phyloP scores from a whole-genome alignment of 2,113 vertebrate species.

The Plecotus auritus region DNA sequence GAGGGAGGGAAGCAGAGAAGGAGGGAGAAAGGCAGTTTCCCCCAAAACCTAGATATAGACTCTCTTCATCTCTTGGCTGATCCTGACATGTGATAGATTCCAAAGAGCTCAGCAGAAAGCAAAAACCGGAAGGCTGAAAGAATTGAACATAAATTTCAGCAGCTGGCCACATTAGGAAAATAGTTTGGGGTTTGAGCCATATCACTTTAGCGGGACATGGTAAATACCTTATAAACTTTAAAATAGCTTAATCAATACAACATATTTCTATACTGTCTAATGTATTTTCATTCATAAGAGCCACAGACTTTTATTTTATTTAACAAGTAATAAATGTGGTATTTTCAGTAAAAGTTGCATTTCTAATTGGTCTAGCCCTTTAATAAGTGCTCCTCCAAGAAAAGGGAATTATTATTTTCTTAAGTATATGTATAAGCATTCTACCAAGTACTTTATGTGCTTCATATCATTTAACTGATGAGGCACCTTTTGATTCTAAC shows the following conservation, averaged over 20 bases:
- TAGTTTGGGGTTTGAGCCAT: not conserved
- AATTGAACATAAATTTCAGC: not conserved
- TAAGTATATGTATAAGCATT: not conserved
- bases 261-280: not conserved
- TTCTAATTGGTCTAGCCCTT: not conserved
- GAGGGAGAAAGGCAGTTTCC: not conserved
- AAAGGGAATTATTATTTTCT: conserved; percentile 5
- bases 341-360: not conserved
- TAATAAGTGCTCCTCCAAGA: not conserved
- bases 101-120: not conserved
- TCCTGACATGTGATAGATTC: not conserved
- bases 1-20: too few relatives aligned
- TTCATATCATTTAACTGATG: not conserved
- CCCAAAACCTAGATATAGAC: not conserved
- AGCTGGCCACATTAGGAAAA: not conserved
- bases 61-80: not conserved
- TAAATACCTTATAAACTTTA: not conserved
- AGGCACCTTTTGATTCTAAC: not conserved
- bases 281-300: not conserved
- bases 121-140: not conserved
- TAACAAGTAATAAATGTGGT: not conserved
- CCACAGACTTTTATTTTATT: not conserved
- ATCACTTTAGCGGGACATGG: not conserved
- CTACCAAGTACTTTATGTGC: not conserved
- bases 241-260: not conserved